phyloP scores from a whole-genome alignment of 2,113 vertebrate species.

The Epinephelus fuscoguttatus region DNA sequence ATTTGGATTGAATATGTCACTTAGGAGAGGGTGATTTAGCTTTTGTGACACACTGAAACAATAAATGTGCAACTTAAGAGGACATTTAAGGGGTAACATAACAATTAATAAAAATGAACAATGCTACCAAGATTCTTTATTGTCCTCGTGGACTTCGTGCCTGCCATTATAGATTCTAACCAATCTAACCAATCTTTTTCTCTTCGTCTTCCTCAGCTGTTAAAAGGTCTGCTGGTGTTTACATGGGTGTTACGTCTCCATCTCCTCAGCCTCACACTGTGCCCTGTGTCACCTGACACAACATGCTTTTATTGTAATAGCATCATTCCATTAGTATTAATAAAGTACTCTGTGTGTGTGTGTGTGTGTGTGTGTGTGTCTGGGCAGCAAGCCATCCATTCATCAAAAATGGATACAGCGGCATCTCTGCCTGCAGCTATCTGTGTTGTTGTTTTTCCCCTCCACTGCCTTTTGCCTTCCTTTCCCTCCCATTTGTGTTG shows the following conservation, averaged over 20 bases:
- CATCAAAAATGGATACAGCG: slow-evolving; percentile 79
- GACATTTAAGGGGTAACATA: background rate
- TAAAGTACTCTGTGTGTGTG: slow-evolving; percentile 54
- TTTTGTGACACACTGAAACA: slow-evolving; percentile 3
- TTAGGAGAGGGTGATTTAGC: background rate
- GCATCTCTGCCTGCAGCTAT: slow-evolving; percentile 71
- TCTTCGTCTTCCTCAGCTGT: slow-evolving; percentile 44
- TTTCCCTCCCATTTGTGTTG: slow-evolving; percentile 2
- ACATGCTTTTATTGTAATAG: slow-evolving; percentile 76
- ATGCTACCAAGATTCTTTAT: background rate
- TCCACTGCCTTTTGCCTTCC: slow-evolving; percentile 65
- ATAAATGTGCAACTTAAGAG: background rate
- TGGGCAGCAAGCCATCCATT: slow-evolving; percentile 48
- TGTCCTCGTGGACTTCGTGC: slow-evolving; percentile 19
- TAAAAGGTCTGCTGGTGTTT: slow-evolving; percentile 77
- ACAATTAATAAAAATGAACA: slow-evolving; percentile 4
- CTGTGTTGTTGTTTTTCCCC: slow-evolving; percentile 80
- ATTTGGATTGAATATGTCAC: background rate
- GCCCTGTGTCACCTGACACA: slow-evolving; percentile 65
- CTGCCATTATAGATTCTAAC: slow-evolving; percentile 29
- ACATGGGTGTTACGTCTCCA: slow-evolving; percentile 76
- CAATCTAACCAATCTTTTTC: slow-evolving; percentile 8
- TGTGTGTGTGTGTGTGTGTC: slow-evolving; percentile 43
- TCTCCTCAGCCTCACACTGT: slow-evolving; percentile 63
- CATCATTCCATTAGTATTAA: slow-evolving; percentile 78